phyloP scores from a whole-genome alignment of 2,888 invertebrate genomes.

The Cactoblastis cactorum region DNA sequence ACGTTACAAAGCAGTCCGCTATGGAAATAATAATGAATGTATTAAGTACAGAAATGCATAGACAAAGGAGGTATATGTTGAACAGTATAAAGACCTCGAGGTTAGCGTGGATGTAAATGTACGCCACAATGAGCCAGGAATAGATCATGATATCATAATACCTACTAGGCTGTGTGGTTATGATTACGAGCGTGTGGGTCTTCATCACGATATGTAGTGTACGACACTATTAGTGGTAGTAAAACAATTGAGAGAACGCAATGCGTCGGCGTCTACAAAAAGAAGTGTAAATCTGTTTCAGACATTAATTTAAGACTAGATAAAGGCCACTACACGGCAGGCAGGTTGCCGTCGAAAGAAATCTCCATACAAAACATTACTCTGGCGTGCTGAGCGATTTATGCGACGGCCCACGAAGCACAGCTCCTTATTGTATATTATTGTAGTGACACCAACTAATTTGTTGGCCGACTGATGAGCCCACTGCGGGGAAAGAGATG shows the following conservation, averaged over 20 bases:
- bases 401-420: conserved; percentile 65
- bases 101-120: conserved; percentile 49
- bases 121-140: conserved; percentile 52
- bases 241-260: conserved; percentile 20
- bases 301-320: conserved; percentile 73
- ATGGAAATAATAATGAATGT: conserved; percentile 48
- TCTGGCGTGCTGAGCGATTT: conserved; percentile 73
- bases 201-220: conserved; percentile 15
- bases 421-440: conserved; percentile 75
- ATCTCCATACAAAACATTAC: conserved; percentile 80
- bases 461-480: conserved; percentile 75
- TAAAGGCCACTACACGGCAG: conserved; percentile 66
- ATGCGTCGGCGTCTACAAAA: conserved; percentile 33
- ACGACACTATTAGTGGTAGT: conserved; percentile 24
- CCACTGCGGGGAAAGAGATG: conserved; percentile 64
- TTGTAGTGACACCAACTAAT: conserved; percentile 78
- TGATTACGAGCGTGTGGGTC: conserved; percentile 36
- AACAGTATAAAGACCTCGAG: conserved; percentile 55
- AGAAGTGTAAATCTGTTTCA: conserved; percentile 62
- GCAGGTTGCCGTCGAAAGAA: conserved; percentile 71
- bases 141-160: conserved; percentile 70
- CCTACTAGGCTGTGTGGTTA: conserved; percentile 48
- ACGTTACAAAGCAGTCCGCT: conserved; percentile 36
- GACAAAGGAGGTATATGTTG: conserved; percentile 38
- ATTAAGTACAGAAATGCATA: conserved; percentile 45